These are phyloP conservation scores for Gryllus bimaculatus DNA, from an alignment of 1,140 invertebrate genomes.

Conservation along the genomic window DNA sequence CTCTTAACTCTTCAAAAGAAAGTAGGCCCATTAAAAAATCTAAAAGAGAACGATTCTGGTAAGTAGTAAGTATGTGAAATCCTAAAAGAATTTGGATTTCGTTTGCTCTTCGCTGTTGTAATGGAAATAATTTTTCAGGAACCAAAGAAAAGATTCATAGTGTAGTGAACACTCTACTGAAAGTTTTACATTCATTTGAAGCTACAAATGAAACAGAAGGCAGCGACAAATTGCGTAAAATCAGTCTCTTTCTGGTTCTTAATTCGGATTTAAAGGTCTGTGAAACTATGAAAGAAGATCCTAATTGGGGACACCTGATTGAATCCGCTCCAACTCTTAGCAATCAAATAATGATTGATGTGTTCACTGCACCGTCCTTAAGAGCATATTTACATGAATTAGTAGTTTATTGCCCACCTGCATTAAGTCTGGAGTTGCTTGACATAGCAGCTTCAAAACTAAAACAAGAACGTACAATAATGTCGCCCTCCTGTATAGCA, in stretches of 20 bases:
- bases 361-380: background rate
- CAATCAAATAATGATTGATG: conserved; percentile 10
- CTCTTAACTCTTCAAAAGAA: conserved; percentile 12
- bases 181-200: background rate
- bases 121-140: background rate
- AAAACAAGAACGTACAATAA: background rate
- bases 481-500: background rate
- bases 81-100: background rate
- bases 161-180: background rate
- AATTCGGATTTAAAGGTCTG: conserved; percentile 7
- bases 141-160: background rate
- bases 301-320: conserved; percentile 10
- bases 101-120: background rate
- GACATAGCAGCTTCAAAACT: background rate
- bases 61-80: background rate
- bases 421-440: conserved; percentile 8
- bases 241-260: conserved; percentile 15
- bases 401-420: conserved; percentile 8
- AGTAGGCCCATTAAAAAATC: background rate
- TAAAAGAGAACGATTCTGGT: background rate
- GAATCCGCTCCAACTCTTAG: conserved; percentile 10
- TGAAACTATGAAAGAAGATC: conserved; percentile 11
- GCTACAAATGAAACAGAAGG: background rate
- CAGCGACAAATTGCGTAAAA: background rate
- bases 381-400: conserved; percentile 8